A percentile compares a stretch with the other conserved stretches of the same genome.
These are phyloP conservation scores for Terebella lapidaria DNA, from an alignment of 2,888 invertebrate species.

Conservation along the genomic window DNA sequence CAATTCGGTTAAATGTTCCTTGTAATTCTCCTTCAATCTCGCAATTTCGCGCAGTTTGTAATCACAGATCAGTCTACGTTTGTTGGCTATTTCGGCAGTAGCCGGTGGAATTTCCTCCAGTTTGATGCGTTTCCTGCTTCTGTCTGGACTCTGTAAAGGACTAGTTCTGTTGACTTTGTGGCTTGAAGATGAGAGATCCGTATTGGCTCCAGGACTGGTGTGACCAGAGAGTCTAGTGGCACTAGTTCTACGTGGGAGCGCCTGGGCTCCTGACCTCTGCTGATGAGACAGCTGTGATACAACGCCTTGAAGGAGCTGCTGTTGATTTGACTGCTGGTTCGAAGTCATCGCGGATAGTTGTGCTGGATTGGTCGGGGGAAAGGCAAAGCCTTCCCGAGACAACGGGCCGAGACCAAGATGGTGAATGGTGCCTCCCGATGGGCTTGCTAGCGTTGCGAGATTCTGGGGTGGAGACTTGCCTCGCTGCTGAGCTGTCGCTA, in stretches of 20 bases:
- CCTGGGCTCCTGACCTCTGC: not conserved
- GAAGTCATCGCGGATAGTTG: not conserved
- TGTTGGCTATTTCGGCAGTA: constrained; percentile 34
- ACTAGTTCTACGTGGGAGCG: not conserved
- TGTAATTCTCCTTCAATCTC: constrained; percentile 47
- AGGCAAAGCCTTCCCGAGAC: constrained; percentile 15
- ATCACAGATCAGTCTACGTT: constrained; percentile 39
- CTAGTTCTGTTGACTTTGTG: not conserved
- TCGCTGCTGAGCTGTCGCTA: not conserved
- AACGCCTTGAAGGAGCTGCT: not conserved
- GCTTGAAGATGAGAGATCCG: not conserved
- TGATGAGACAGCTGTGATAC: not conserved
- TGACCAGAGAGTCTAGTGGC: not conserved
- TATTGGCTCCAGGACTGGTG: not conserved
- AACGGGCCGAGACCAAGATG: constrained; percentile 37
- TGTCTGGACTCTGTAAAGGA: constrained; percentile 6
- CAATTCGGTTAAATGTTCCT: constrained; percentile 64
- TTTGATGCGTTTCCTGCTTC: constrained; percentile 32
- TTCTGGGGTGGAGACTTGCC: not conserved
- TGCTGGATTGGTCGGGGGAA: constrained; percentile 34
- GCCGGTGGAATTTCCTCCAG: constrained; percentile 44
- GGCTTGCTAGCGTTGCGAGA: constrained; percentile 9
- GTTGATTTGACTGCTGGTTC: not conserved
- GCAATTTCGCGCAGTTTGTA: constrained; percentile 32
- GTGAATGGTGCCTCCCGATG: constrained; percentile 38